phyloP scores from a whole-genome alignment of 2,113 vertebrate genomes.

The Prolemur simus region DNA sequence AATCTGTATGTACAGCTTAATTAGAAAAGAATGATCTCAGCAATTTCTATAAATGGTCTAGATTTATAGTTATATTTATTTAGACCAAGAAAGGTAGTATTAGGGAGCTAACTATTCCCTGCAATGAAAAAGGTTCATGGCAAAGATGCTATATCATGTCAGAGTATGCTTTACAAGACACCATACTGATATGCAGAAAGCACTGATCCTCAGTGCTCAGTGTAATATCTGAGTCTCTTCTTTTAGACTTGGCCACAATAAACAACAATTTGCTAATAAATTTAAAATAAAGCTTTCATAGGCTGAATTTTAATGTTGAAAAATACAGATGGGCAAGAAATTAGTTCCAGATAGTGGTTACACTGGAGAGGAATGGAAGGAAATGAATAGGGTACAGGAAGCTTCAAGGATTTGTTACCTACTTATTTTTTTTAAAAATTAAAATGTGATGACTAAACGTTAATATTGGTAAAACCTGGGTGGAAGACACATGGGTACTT shows the following conservation, averaged over 20 bases:
- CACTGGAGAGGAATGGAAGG: background rate
- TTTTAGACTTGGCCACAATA: background rate
- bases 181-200: background rate
- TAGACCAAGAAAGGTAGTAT: background rate
- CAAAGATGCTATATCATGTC: background rate
- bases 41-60: conserved; percentile 51
- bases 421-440: background rate
- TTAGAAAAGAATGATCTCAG: conserved; percentile 46
- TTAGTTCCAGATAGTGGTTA: background rate
- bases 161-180: background rate
- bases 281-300: background rate
- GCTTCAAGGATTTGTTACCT: background rate
- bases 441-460: background rate
- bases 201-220: background rate
- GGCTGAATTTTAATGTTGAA: background rate
- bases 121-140: background rate
- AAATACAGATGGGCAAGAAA: background rate
- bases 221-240: background rate
- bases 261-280: background rate
- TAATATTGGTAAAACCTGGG: background rate
- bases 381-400: background rate
- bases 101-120: background rate
- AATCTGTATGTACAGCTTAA: conserved; percentile 56
- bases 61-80: conserved; percentile 26
- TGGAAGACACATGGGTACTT: background rate